phyloP scores from a whole-genome alignment of 2,113 vertebrate genomes.

The Catharus fuscescens region DNA sequence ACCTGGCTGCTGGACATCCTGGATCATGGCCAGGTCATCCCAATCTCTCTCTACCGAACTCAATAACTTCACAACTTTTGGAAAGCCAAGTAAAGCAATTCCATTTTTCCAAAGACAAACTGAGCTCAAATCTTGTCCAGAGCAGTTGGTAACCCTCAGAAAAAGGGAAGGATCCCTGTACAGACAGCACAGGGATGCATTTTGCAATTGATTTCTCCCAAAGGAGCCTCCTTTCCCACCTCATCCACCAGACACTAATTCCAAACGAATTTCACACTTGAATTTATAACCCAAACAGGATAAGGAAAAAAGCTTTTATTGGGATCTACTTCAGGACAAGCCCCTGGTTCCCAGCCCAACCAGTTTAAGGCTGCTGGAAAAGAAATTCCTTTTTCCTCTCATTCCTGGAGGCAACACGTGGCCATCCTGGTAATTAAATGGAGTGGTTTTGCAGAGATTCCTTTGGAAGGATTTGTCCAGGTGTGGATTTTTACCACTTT shows the following conservation, averaged over 20 bases:
- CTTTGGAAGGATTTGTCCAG: background rate
- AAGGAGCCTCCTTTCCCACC: background rate
- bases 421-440: constrained; percentile 3
- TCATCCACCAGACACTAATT: background rate
- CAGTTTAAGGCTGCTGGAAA: background rate
- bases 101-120: background rate
- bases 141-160: fast-evolving
- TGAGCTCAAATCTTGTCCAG: background rate
- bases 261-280: background rate
- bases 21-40: background rate
- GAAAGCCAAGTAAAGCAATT: background rate
- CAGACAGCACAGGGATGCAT: background rate
- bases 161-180: fast-evolving
- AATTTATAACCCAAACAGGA: background rate
- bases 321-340: background rate
- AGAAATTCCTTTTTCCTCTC: background rate
- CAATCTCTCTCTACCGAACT: background rate
- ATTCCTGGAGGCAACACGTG: background rate
- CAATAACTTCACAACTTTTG: fast-evolving
- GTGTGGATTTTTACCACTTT: background rate
- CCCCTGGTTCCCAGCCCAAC: background rate
- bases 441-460: background rate
- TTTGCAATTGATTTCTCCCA: fast-evolving
- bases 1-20: background rate
- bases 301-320: background rate